Percentiles rank a stretch among this genome's conserved stretches.
These are phyloP conservation scores for Nephrotoma guestfalica DNA, from an alignment of 2,888 invertebrate genomes.

Conservation along the genomic window DNA sequence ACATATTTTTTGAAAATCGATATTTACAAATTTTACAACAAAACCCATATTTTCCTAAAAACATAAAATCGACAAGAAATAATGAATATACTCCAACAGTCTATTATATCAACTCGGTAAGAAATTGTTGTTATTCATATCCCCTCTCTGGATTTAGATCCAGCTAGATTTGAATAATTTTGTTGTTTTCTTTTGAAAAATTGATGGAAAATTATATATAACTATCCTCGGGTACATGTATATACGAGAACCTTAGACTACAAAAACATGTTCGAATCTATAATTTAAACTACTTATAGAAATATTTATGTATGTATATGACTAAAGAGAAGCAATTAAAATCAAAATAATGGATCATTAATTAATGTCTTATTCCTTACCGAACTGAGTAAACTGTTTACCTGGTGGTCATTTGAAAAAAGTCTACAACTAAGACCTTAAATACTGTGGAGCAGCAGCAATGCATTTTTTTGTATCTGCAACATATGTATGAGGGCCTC, in stretches of 20 bases:
- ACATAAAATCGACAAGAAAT: neutral
- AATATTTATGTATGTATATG: neutral
- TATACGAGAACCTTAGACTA: neutral
- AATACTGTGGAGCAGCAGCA: too few species aligned
- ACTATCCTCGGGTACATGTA: neutral
- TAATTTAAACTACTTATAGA: neutral
- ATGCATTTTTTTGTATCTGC: too few species aligned
- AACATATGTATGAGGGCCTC: too few species aligned
- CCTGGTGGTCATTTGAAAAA: neutral
- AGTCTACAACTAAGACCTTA: too few species aligned
- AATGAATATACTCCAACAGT: neutral
- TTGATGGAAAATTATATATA: neutral
- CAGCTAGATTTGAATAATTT: neutral
- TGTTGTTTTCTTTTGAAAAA: neutral
- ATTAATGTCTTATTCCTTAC: neutral
- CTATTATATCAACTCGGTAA: neutral
- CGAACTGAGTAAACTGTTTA: neutral
- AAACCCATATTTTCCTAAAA: neutral
- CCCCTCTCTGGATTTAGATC: neutral
- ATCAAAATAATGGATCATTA: neutral
- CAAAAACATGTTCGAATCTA: neutral
- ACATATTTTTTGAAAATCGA: neutral
- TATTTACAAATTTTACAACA: neutral
- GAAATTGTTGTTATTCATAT: neutral
- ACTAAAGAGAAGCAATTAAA: neutral